Evolutionary conservation across 2,113 vertebrate genomes (phyloP).

Genomic region (Forbesichthys papilliferus): DNA sequence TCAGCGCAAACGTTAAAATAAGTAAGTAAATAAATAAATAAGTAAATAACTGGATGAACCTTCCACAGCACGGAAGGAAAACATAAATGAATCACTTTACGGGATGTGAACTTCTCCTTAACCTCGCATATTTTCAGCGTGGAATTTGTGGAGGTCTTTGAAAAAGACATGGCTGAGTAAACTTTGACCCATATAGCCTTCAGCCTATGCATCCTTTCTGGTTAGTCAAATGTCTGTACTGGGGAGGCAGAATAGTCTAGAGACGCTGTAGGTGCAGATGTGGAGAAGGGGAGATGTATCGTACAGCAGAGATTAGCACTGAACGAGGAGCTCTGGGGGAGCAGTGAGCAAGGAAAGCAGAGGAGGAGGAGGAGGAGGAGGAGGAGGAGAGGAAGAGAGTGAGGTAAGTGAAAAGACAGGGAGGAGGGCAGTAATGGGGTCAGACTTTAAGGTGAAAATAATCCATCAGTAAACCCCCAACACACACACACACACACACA

Average conservation of each 20-base stretch:
- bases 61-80: not conserved
- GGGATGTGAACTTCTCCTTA: constrained; percentile 16
- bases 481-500: constrained; percentile 44
- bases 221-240: no score
- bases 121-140: constrained; percentile 2
- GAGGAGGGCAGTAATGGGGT: constrained; percentile 70
- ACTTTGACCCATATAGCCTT: no score
- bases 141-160: constrained; percentile 19
- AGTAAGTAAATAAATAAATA: not conserved
- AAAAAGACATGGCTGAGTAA: not conserved
- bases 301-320: not conserved
- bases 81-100: constrained; percentile 18
- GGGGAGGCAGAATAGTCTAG: not conserved
- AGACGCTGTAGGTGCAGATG: not conserved
- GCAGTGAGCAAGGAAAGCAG: not conserved
- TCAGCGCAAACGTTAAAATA: not conserved
- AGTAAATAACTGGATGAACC: not conserved
- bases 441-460: constrained; percentile 67
- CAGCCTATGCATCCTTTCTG: no score
- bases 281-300: constrained; percentile 19
- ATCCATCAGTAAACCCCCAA: constrained; percentile 72
- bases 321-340: not conserved
- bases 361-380: not conserved
- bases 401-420: constrained; percentile 12
- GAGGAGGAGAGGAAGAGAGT: constrained; percentile 2